phyloP scores from a whole-genome alignment of 2,113 vertebrate species.

The Corynorhinus townsendii region DNA sequence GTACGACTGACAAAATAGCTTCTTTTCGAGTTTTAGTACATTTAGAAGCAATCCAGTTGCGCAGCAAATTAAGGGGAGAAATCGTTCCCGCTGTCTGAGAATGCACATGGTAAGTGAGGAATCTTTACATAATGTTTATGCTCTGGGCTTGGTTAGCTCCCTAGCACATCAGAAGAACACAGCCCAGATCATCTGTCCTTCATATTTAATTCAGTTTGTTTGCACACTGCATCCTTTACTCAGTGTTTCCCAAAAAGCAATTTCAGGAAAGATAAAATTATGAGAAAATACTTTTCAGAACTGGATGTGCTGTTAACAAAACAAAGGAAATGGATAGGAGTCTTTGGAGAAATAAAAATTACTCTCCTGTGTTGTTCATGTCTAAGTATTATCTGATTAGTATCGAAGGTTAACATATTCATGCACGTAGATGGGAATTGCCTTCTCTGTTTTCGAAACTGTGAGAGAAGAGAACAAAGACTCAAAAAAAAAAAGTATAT shows the following conservation, averaged over 20 bases:
- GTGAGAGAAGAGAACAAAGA: neutral
- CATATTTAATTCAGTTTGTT: conserved; percentile 48
- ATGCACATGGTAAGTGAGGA: conserved; percentile 33
- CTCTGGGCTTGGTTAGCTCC: conserved; percentile 32
- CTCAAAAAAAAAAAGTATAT: conserved; percentile 28
- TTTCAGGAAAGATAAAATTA: conserved; percentile 48
- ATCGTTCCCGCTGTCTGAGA: neutral
- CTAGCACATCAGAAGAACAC: neutral
- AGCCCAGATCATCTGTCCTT: neutral
- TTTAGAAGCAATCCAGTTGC: conserved; percentile 57
- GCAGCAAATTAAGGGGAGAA: conserved; percentile 9
- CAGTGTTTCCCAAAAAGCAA: conserved; percentile 14
- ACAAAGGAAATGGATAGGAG: neutral
- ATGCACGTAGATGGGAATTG: neutral
- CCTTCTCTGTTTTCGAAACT: neutral
- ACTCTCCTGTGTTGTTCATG: neutral
- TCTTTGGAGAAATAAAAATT: conserved; percentile 25
- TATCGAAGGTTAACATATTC: neutral
- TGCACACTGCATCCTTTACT: conserved; percentile 22
- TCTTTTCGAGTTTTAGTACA: conserved; percentile 34
- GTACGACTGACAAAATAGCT: conserved; percentile 46
- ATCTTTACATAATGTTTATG: conserved; percentile 60
- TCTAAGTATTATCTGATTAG: neutral
- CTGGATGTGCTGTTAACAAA: neutral
- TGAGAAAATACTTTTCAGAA: conserved; percentile 8